Conservation (phyloP, 2,113 vertebrate species). For the Myrmophylax atrothorax region DNA sequence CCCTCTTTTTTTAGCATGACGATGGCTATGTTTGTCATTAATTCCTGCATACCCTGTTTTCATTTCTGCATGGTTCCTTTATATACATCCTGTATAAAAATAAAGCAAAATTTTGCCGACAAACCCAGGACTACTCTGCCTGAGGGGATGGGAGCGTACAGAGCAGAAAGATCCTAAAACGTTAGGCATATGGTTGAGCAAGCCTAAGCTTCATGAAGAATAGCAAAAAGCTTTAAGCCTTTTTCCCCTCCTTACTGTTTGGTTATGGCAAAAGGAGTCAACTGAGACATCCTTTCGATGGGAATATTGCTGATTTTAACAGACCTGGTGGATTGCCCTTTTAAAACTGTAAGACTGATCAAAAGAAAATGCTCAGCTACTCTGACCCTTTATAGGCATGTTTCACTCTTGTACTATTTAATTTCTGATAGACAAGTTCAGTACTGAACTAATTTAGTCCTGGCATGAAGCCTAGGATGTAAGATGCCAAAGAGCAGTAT, state of each 20-base stretch:
- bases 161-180: neutral
- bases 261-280: neutral
- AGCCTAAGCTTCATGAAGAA: neutral
- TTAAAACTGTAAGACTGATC: slow-evolving; percentile 16
- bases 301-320: neutral
- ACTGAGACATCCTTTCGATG: neutral
- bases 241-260: neutral
- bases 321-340: neutral
- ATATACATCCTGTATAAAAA: neutral
- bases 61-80: neutral
- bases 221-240: rapidly evolving
- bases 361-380: slow-evolving; percentile 31
- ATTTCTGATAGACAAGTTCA: slow-evolving; percentile 53
- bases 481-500: neutral
- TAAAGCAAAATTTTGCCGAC: neutral
- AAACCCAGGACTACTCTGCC: neutral
- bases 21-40: neutral
- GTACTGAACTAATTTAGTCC: slow-evolving; percentile 58
- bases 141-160: neutral
- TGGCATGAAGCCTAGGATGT: slow-evolving; percentile 28
- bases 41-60: neutral
- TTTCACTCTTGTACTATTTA: slow-evolving; percentile 29
- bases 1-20: rapidly evolving
- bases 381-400: slow-evolving; percentile 22
- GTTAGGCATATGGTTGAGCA: neutral